Conservation (phyloP, 1,140 invertebrate species). For the Drosophila sproati region DNA sequence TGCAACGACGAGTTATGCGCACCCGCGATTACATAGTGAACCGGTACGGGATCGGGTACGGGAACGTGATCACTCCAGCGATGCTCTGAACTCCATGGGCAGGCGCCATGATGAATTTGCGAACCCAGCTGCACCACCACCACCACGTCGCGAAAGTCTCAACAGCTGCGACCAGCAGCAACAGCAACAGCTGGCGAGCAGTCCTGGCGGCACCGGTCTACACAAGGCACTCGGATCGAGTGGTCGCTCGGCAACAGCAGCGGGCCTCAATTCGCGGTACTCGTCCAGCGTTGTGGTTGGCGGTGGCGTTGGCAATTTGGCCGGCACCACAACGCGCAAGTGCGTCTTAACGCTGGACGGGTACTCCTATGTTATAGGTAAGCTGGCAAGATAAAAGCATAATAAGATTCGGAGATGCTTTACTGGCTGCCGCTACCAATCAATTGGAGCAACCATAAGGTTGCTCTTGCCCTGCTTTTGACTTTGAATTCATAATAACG, state of each 20-base stretch:
- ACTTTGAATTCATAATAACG: slow-evolving; percentile 26
- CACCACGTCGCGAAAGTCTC: slow-evolving; percentile 74
- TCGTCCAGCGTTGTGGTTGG: slow-evolving; percentile 75
- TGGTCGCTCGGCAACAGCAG: slow-evolving; percentile 2
- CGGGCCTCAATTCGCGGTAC: slow-evolving; percentile 43
- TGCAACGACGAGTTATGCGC: slow-evolving; percentile 31
- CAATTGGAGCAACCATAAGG: too few species aligned
- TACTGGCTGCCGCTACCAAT: too few species aligned
- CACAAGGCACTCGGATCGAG: slow-evolving; percentile 38
- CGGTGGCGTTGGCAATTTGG: slow-evolving; percentile 32
- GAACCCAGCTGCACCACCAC: slow-evolving; percentile 31
- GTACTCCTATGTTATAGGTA: slow-evolving; percentile 93
- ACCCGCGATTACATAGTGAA: slow-evolving; percentile 49
- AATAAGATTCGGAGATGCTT: too few species aligned
- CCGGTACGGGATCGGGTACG: slow-evolving; percentile 55
- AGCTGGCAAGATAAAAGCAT: slow-evolving; percentile 73
- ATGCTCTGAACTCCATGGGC: slow-evolving; percentile 56
- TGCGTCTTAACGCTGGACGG: slow-evolving; percentile 92
- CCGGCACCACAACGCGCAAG: slow-evolving; percentile 87
- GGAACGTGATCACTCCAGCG: slow-evolving; percentile 73
- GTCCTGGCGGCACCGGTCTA: slow-evolving; percentile 35
- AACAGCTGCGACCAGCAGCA: slow-evolving; percentile 57
- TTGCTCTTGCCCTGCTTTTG: slow-evolving; percentile 4
- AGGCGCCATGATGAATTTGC: slow-evolving; percentile 68
- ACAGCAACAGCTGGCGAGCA: slow-evolving; percentile 38